Evolutionary conservation across 2,797 vertebrate species (phyloP).

Genomic region (Decapterus maruadsi): DNA sequence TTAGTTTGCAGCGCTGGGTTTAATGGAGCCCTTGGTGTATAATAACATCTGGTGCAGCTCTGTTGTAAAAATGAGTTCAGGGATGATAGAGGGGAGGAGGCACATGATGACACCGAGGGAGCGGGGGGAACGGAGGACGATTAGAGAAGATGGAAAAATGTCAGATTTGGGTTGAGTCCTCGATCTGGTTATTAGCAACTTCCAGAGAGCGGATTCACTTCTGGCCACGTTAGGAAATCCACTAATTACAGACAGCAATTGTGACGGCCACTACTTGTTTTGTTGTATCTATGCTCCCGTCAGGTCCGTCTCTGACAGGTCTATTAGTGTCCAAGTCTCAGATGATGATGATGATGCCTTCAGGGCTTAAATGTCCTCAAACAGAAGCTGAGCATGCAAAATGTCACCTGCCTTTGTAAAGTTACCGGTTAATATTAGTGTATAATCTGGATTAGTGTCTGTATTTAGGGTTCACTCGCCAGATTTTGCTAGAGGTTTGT

Average conservation of each 20-base stretch:
- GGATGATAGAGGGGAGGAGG: slow-evolving; percentile 5
- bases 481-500: too few species aligned
- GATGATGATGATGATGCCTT: background rate
- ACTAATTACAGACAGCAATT: background rate
- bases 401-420: background rate
- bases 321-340: background rate
- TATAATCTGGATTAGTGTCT: too few species aligned
- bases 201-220: background rate
- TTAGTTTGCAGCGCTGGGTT: slow-evolving; percentile 39
- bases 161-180: background rate
- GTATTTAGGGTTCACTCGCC: too few species aligned
- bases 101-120: background rate
- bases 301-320: background rate
- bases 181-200: slow-evolving; percentile 11
- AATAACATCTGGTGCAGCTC: slow-evolving; percentile 41
- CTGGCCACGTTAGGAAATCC: background rate
- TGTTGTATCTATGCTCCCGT: background rate
- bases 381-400: background rate
- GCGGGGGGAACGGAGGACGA: background rate
- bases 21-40: slow-evolving; percentile 58
- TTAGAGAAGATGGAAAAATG: background rate
- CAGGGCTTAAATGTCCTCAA: background rate
- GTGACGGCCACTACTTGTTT: background rate
- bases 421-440: too few species aligned
- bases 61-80: slow-evolving; percentile 36